A percentile compares a stretch with the other conserved stretches of the same genome.
Conservation (phyloP, 2,797 vertebrate genomes). For the Lindbergichthys nudifrons region DNA sequence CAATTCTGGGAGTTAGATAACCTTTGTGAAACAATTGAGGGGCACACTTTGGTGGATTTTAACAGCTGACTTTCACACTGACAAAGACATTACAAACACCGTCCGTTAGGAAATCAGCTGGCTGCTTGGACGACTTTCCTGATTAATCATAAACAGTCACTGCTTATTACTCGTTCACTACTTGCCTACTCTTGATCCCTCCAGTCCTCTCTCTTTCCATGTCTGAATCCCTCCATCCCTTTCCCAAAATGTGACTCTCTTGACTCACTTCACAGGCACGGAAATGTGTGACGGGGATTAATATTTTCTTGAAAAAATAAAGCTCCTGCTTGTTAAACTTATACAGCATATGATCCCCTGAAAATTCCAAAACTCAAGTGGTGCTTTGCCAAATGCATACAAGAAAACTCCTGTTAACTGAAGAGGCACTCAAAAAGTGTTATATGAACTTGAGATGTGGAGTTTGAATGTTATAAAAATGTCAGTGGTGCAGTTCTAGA, state of each 20-base stretch:
- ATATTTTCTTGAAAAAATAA: constrained; percentile 14
- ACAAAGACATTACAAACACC: constrained; percentile 13
- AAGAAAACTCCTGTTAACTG: neutral
- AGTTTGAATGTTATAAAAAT: too few relatives aligned
- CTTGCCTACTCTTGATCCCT: neutral
- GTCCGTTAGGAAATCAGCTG: constrained; percentile 14
- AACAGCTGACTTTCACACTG: constrained; percentile 18
- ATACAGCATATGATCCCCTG: constrained; percentile 5
- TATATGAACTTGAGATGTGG: neutral
- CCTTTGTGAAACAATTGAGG: neutral
- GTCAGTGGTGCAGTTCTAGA: neutral
- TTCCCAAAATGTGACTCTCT: constrained; percentile 35
- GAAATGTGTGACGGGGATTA: constrained; percentile 24
- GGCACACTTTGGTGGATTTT: neutral
- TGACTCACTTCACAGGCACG: constrained; percentile 11
- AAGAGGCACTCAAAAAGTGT: neutral
- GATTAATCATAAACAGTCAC: constrained; percentile 15
- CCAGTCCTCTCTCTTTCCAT: neutral
- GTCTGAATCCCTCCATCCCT: neutral
- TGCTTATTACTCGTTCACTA: constrained; percentile 12
- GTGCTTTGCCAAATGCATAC: neutral
- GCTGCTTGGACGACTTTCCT: constrained; percentile 12
- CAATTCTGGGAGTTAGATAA: neutral
- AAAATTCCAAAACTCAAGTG: constrained; percentile 8
- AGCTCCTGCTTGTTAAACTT: constrained; percentile 23